Evolutionary conservation across 1,140 invertebrate genomes (phyloP), one percentile per base, ranked within the genome.

Genomic region (Ylistrum balloti): DNA sequence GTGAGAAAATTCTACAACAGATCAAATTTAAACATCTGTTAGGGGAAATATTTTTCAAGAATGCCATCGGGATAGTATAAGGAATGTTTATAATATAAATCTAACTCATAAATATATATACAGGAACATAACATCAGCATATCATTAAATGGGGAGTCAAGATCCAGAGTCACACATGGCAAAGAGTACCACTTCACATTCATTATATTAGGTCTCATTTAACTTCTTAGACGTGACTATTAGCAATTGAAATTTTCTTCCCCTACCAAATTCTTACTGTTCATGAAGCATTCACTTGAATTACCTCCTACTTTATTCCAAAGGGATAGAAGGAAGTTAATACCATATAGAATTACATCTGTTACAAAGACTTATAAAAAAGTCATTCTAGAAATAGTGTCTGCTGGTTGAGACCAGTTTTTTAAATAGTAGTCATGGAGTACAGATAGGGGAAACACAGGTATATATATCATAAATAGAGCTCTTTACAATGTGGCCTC

Each of bases 1-100:
- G 56, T 74, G 56, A 74, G 56, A 74, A 74, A n/a, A 74, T 74
- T 28, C 56, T 74, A 74, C 56, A n/a, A n/a, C 56, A 74, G 2
- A 74, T 74, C 56, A 28, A 45, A 45, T 45, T 45, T 15, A 45
- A 45, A 45, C 41, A 45, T 74, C 22, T 74, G 56, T 74, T 74
- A 28, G 0, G 28, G 22, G 1, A 74, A 74, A 74, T 74, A 74
- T 74, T 74, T n/a, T n/a, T n/a, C 41, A 74, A n/a, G 56, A 74
- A 74, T 74, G 56, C 56, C 56, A 74, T n/a, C 22, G n/a, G 56
- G 56, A 3, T 28, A 74, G 28, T 17, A 28, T 74, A 7, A 22
- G 20, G 56, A 74, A 74, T 74, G 56, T 74, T 74, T 74, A 74
- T n/a, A 74, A n/a, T n/a, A 28, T 28, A 74, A 28, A 74, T 17